Conservation (phyloP, 2,797 vertebrate genomes). For the Microcaecilia unicolor region DNA sequence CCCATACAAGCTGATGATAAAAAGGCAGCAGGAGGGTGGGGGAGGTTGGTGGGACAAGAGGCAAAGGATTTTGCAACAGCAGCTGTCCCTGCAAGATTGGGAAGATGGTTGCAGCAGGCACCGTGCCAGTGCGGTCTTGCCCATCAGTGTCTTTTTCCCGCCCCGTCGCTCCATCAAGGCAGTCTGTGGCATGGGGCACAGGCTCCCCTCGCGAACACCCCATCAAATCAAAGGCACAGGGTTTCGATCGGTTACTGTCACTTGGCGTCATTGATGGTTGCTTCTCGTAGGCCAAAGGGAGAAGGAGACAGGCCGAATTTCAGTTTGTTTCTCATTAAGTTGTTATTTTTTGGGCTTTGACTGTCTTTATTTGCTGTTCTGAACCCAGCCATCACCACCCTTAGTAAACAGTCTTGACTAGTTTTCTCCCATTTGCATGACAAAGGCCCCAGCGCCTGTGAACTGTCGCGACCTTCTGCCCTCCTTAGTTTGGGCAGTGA, state of each 20-base stretch:
- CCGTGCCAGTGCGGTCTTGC: conserved; percentile 3
- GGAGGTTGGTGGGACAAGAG: conserved; percentile 1
- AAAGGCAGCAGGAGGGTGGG: neutral
- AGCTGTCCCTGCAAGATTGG: neutral
- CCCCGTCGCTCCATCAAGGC: too few species aligned
- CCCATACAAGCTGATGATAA: conserved; percentile 12
- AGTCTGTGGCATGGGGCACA: too few species aligned
- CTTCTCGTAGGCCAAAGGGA: too few species aligned
- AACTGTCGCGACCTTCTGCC: conserved; percentile 77
- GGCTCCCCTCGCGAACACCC: too few species aligned
- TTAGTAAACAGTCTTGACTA: conserved; percentile 34
- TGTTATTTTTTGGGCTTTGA: too few species aligned
- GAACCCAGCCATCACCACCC: conserved; percentile 17
- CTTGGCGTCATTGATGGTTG: too few species aligned
- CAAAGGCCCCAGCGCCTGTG: conserved; percentile 65
- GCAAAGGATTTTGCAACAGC: neutral
- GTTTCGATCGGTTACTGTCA: too few species aligned
- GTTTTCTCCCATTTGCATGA: conserved; percentile 70
- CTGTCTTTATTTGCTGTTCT: too few species aligned
- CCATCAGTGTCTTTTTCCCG: too few species aligned
- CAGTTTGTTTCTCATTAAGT: too few species aligned
- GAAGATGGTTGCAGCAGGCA: conserved; percentile 3
- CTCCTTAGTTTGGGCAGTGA: conserved; percentile 68
- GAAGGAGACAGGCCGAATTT: too few species aligned
- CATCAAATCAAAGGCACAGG: too few species aligned